Evolutionary conservation across 2,113 vertebrate genomes (phyloP).

Genomic region (Pogonocichla stellata): DNA sequence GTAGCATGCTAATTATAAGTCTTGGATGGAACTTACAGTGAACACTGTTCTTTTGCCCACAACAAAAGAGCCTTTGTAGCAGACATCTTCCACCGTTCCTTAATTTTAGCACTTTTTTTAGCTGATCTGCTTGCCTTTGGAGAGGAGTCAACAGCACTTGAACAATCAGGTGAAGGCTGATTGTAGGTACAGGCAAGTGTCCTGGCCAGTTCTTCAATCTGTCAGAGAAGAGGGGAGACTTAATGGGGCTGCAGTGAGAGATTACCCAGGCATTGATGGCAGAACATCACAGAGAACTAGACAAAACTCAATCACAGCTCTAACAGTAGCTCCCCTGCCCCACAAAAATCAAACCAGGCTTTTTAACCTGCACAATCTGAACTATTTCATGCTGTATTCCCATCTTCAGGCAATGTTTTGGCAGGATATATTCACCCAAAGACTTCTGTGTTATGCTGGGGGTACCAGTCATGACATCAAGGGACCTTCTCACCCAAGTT

Average conservation of each 20-base stretch:
- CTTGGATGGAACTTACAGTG: conserved; percentile 75
- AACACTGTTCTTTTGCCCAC: conserved; percentile 92
- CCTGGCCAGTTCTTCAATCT: conserved; percentile 91
- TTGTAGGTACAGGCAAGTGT: conserved; percentile 81
- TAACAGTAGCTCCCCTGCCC: neutral
- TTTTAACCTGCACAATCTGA: neutral
- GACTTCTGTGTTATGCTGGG: neutral
- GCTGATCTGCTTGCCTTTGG: conserved; percentile 76
- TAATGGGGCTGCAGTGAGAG: neutral
- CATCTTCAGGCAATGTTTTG: neutral
- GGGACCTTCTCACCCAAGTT: neutral
- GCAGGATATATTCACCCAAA: neutral
- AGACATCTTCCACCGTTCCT: conserved; percentile 84
- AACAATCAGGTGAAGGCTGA: conserved; percentile 78
- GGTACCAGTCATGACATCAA: neutral
- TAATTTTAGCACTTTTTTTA: conserved; percentile 77
- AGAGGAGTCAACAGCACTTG: conserved; percentile 74
- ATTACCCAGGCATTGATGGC: neutral
- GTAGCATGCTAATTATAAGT: neutral
- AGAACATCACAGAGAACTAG: neutral
- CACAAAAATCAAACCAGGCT: neutral
- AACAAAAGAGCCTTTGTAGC: conserved; percentile 91
- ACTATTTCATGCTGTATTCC: neutral
- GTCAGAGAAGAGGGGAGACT: neutral
- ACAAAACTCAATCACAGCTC: neutral